Evolutionary conservation across 2,888 invertebrate genomes (phyloP), one percentile per base, ranked within the genome.

Genomic region (Abscondita cerata): DNA sequence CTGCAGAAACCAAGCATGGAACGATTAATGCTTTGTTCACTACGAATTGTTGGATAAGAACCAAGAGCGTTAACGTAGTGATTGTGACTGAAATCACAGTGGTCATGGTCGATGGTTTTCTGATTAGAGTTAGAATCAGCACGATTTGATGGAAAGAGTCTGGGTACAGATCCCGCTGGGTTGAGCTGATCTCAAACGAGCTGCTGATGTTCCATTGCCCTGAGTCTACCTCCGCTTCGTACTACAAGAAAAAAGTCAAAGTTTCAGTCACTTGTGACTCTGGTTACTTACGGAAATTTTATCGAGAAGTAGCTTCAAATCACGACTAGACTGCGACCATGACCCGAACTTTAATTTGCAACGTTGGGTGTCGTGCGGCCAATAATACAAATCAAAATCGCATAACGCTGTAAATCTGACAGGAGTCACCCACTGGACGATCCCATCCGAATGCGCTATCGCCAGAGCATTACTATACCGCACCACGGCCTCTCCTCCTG

Each of bases 361-460:
- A 0, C 75, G 78, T 75, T 94, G 93, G 4, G 80, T 80, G 77
- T 94, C 94, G 48, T 83, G 85, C 0, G 94, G 94, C 93, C 93
- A 94, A 63, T 83, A 81, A 12, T 83, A 80, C 52, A 93, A 81
- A 73, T 93, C 86, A 25, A 87, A 75, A 59, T 88, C 85, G 71
- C 88, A 89, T 70, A 87, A 85, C 11, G 85, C 82, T 0, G 87
- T 81, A 63, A 91, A 87, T 64, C 88, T 88, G 1, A 87, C 84
- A 4, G 90, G 87, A 3, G 88, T 88, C 5, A 87, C 85, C 89
- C 89, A 89, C 1, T 85, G 65, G 0, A 89, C 83, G 2, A 72
- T 74, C 0, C 89, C 89, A 51, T 82, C 78, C 2, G 77, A 70
- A 40, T 77, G 75, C 1, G 84, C 83, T 1, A 85, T 65, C 47